Percentiles rank a stretch among this genome's conserved stretches.
Evolutionary conservation across 2,888 invertebrate genomes (phyloP).

Genomic region (Hypolimnas misippus): DNA sequence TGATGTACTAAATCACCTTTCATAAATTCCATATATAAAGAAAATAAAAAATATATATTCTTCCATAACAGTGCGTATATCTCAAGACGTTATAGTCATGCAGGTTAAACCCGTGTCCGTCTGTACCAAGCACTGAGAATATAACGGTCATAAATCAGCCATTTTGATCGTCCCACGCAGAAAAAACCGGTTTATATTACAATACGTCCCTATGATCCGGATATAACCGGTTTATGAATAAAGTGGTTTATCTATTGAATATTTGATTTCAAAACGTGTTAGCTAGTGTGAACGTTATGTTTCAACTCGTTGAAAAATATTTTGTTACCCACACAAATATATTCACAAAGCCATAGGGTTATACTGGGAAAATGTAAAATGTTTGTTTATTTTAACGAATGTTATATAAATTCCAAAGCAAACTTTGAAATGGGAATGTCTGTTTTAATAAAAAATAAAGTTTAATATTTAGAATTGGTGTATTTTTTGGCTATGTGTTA

Average conservation of each 20-base stretch:
- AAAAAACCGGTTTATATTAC: slow-evolving; percentile 26
- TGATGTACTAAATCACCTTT: neutral
- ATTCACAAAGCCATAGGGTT: neutral
- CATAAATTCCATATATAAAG: neutral
- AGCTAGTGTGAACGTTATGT: neutral
- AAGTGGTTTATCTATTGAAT: slow-evolving; percentile 10
- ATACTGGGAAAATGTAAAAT: neutral
- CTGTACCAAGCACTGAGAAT: slow-evolving; percentile 34
- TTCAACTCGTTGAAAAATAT: neutral
- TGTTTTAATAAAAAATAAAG: neutral
- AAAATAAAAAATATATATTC: neutral
- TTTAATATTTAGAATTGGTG: neutral
- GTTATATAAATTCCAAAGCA: neutral
- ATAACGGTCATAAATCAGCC: slow-evolving; percentile 31
- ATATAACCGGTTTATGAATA: slow-evolving; percentile 19
- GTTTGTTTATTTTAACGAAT: neutral
- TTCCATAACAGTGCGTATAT: neutral
- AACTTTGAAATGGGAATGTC: neutral
- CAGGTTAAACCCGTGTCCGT: slow-evolving; percentile 20
- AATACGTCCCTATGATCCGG: slow-evolving; percentile 19
- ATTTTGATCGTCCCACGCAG: slow-evolving; percentile 28
- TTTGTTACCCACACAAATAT: neutral
- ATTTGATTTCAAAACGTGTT: slow-evolving; percentile 1
- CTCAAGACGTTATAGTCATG: neutral
- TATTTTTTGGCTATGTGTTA: neutral